phyloP scores from a whole-genome alignment of 1,140 invertebrate species.

The Teleopsis dalmanni region DNA sequence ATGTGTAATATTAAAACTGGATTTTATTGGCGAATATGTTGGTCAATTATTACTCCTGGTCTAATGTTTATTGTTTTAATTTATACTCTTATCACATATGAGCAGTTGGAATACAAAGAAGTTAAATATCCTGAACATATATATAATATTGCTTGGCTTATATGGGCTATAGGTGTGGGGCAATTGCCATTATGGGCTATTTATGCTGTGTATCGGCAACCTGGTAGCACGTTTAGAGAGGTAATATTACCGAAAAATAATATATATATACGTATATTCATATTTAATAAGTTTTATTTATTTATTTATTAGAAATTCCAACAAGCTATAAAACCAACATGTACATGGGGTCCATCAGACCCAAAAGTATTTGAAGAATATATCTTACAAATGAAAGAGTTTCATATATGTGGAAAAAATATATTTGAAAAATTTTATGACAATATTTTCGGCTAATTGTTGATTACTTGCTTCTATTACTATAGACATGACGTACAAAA shows the following conservation, averaged over 20 bases:
- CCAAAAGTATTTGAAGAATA: constrained; percentile 26
- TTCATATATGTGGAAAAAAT: not conserved
- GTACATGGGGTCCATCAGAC: constrained; percentile 30
- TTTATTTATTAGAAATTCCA: constrained; percentile 20
- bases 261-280: too few species aligned
- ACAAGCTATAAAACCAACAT: constrained; percentile 22
- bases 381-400: not conserved
- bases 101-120: constrained; percentile 48
- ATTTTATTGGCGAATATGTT: constrained; percentile 75
- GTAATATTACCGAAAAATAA: too few species aligned
- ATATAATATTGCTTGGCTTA: constrained; percentile 46
- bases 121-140: constrained; percentile 43
- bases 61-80: constrained; percentile 63
- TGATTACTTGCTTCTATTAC: not conserved
- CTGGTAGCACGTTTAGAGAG: constrained; percentile 17
- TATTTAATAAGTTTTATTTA: not conserved
- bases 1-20: constrained; percentile 66
- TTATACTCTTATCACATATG: constrained; percentile 54
- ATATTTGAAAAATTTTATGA: constrained; percentile 9
- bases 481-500: too few species aligned
- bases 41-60: constrained; percentile 67
- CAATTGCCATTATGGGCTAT: constrained; percentile 48
- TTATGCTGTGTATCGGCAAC: constrained; percentile 31
- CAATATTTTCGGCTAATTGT: constrained; percentile 9
- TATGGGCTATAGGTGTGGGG: constrained; percentile 45